Evolutionary conservation across 2,888 invertebrate genomes (phyloP).

Genomic region (Mesorhabditis belari): DNA sequence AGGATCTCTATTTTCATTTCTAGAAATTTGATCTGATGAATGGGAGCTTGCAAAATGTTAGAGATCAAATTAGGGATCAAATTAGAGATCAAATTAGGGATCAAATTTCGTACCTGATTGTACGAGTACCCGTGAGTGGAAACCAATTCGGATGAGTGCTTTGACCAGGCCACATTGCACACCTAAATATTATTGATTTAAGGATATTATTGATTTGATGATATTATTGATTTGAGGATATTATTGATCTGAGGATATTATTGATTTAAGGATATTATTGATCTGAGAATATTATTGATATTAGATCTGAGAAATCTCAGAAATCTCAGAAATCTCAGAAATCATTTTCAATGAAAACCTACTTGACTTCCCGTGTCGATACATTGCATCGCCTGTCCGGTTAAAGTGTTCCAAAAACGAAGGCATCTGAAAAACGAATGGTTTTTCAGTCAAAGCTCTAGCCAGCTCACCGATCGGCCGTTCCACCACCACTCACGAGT

Average conservation of each 20-base stretch:
- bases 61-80: too few species aligned
- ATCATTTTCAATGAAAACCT: constrained; percentile 67
- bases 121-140: constrained; percentile 97
- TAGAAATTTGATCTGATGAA: too few species aligned
- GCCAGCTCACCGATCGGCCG: constrained; percentile 80
- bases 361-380: constrained; percentile 96
- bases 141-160: constrained; percentile 89
- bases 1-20: not conserved
- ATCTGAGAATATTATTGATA: not conserved
- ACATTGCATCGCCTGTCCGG: constrained; percentile 94
- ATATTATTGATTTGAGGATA: not conserved
- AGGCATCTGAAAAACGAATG: too few species aligned
- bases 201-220: not conserved
- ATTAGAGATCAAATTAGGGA: not conserved
- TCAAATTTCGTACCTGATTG: constrained; percentile 65
- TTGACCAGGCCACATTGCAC: constrained; percentile 96
- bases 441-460: too few species aligned
- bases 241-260: not conserved
- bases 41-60: too few species aligned
- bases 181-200: constrained; percentile 58
- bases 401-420: constrained; percentile 90
- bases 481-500: constrained; percentile 95
- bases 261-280: not conserved
- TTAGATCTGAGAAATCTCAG: too few species aligned
- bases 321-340: constrained; percentile 69